phyloP scores from a whole-genome alignment of 2,888 invertebrate species.

The Caenorhabditis angaria region DNA sequence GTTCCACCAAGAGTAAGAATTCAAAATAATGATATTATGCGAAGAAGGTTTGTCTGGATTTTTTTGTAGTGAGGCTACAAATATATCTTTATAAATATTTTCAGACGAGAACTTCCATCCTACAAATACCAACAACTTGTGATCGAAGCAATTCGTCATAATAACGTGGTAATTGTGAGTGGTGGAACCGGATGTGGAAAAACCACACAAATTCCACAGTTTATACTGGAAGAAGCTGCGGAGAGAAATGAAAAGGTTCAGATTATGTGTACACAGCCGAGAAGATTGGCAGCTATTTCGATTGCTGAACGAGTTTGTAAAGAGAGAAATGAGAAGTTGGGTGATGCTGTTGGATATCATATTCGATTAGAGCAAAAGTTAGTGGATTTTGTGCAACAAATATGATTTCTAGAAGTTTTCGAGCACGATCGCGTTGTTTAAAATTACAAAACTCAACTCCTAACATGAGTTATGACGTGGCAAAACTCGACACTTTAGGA shows the following conservation, averaged over 20 bases:
- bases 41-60: not conserved
- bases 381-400: slow-evolving; percentile 2
- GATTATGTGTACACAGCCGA: slow-evolving; percentile 91
- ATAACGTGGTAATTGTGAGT: slow-evolving; percentile 54
- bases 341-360: slow-evolving; percentile 86
- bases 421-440: no score
- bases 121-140: slow-evolving; percentile 37
- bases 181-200: slow-evolving; percentile 70
- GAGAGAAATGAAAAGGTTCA: slow-evolving; percentile 79
- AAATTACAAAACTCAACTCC: no score
- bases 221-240: slow-evolving; percentile 83
- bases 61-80: not conserved
- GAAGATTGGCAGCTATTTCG: slow-evolving; percentile 86
- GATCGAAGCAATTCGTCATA: slow-evolving; percentile 44
- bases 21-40: not conserved
- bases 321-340: slow-evolving; percentile 84
- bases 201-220: slow-evolving; percentile 81
- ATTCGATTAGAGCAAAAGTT: slow-evolving; percentile 86
- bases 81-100: slow-evolving; percentile 11
- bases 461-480: no score
- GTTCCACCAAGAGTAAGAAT: not conserved
- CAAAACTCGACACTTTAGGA: no score
- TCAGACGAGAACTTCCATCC: slow-evolving; percentile 57
- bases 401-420: not conserved
- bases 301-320: slow-evolving; percentile 89